A percentile compares a stretch with the other conserved stretches of the same genome.
Conservation (phyloP, 2,113 vertebrate species). For the Prolemur simus region DNA sequence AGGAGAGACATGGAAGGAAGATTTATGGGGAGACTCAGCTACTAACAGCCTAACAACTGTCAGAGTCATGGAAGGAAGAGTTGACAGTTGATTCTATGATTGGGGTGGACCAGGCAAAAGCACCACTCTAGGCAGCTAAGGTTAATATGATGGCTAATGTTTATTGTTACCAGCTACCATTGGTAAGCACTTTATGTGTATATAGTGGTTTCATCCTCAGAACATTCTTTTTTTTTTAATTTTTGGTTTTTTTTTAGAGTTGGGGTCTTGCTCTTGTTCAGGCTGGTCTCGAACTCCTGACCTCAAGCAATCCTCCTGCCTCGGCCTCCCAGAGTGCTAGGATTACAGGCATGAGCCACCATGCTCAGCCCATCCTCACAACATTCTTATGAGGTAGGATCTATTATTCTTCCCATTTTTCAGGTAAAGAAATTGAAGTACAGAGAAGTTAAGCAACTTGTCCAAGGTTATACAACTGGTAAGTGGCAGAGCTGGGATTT, state of each 20-base stretch:
- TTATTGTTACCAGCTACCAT: neutral
- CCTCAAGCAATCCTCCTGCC: too few species aligned
- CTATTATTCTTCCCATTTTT: neutral
- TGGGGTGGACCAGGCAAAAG: neutral
- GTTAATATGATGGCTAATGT: neutral
- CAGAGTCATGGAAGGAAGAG: neutral
- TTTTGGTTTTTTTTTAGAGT: too few species aligned
- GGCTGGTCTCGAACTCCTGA: too few species aligned
- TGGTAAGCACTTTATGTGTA: neutral
- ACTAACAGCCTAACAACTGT: neutral
- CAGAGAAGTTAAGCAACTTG: neutral
- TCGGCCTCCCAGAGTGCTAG: too few species aligned
- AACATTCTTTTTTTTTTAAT: neutral
- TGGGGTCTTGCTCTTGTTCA: too few species aligned
- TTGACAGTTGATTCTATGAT: neutral
- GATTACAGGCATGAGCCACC: too few species aligned
- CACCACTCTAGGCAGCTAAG: neutral
- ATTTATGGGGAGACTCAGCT: neutral
- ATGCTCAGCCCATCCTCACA: too few species aligned
- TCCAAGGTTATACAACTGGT: neutral
- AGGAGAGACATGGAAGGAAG: neutral
- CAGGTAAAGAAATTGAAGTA: neutral
- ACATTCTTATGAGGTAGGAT: neutral
- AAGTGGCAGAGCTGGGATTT: neutral
- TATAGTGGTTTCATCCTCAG: neutral